Base-by-base conservation (phyloP, 2,888 invertebrate species). In the Nymphalis urticae region DNA sequence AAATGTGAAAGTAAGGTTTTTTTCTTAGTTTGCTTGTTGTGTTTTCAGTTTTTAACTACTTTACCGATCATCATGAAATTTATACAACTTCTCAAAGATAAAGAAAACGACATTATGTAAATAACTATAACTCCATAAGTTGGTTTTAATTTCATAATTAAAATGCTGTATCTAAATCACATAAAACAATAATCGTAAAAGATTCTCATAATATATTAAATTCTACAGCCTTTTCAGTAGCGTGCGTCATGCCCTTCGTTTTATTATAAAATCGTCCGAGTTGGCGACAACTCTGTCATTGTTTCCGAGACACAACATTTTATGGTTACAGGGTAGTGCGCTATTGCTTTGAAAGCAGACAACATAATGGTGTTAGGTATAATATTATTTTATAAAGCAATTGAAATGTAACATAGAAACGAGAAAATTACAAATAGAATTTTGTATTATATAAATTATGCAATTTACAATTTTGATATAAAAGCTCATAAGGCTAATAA, bases 301-400 rank as follows among this genome's bases (percentile, higher is more conserved):
- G 84, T 85, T 89, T 89, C 88, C 88, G 76, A 81, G 72, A 87
- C 87, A 85, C 82, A 82, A 83, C 82, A 85, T 81, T 89, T 90
- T 88, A 89, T 84, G 80, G 82, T 77, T 77, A 77, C 79, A 76
- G 74, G 75, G 72, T 72, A 72, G 61, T 69, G 48, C 60, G 54
- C 79, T 76, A 76, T 72, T 76, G 79, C 73, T 79, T 78, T 79
- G 76, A 75, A 76, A 77, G 69, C 76, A 72, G 73, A 75, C 74
- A 70, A 70, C 70, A 68, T 69, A 70, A 66, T 62, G 56, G 59
- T 53, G 64, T 59, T 60, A 66, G 63, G 58, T 66, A 67, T 48
- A 66, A 66, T 59, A 48, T 17, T 19, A 58, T 36, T 58, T 58
- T 58, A 58, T 19, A 58, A 42, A 36, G 36, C 42, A 19, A 58